Evolutionary conservation across 2,797 vertebrate genomes (phyloP).

Genomic region (Prionace glauca): DNA sequence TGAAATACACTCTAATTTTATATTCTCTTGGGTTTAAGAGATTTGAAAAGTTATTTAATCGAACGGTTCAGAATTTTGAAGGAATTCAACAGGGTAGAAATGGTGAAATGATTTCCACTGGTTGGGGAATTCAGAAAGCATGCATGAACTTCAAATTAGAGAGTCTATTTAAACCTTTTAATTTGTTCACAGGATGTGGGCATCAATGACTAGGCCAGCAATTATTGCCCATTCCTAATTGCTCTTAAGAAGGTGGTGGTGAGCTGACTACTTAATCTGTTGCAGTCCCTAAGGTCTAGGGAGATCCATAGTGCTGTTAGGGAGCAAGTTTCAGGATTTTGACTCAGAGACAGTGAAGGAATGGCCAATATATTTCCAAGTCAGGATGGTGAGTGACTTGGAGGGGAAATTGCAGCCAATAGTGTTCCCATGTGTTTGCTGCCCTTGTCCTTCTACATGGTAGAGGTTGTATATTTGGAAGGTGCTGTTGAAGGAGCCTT

Average conservation of each 20-base stretch:
- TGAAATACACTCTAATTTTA: not conserved
- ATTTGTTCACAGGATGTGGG: not conserved
- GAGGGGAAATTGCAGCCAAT: not conserved
- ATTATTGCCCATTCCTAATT: not conserved
- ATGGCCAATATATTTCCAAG: not conserved
- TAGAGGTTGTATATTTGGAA: not conserved
- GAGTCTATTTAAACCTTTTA: not conserved
- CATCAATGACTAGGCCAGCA: not conserved
- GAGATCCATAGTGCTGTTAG: not conserved
- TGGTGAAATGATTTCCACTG: not conserved
- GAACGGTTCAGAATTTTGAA: not conserved
- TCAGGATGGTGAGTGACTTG: not conserved
- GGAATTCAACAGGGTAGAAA: not conserved
- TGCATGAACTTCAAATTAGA: not conserved
- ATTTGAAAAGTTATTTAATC: not conserved
- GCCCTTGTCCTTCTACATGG: not conserved
- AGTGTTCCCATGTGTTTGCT: not conserved
- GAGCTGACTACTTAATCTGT: not conserved
- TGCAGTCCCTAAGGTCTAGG: not conserved
- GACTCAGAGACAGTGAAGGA: not conserved
- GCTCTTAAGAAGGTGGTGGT: not conserved
- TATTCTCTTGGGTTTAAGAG: not conserved
- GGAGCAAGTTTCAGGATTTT: not conserved
- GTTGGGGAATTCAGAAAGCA: not conserved
- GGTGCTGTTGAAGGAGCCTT: not conserved